Conservation (phyloP, 2,888 invertebrate species). For the Drosophila longiperda region DNA sequence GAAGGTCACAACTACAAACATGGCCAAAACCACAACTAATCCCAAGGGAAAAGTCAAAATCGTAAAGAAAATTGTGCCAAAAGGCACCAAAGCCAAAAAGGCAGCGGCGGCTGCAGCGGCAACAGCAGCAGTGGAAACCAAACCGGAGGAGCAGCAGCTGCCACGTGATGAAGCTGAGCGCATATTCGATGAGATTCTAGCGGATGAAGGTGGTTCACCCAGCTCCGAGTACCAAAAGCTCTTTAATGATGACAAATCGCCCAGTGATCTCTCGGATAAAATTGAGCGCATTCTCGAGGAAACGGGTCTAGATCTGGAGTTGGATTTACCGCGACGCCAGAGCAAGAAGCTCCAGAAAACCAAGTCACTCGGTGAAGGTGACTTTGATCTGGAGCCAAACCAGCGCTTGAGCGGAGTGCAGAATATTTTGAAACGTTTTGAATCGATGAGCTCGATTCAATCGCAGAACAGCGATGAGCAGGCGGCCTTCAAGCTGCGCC, state of each 20-base stretch:
- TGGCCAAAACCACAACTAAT: constrained; percentile 19
- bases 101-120: constrained; percentile 45
- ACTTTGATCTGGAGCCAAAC: constrained; percentile 64
- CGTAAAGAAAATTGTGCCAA: constrained; percentile 81
- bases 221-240: constrained; percentile 83
- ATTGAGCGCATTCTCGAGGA: constrained; percentile 83
- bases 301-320: constrained; percentile 80
- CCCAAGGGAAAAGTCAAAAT: constrained; percentile 81
- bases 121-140: constrained; percentile 4
- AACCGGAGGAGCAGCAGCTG: constrained; percentile 7
- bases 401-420: constrained; percentile 72
- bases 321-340: constrained; percentile 72
- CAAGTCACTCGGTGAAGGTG: constrained; percentile 81
- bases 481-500: constrained; percentile 71
- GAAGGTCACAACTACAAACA: neutral
- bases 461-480: constrained; percentile 75
- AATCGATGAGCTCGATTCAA: constrained; percentile 81
- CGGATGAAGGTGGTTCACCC: constrained; percentile 80
- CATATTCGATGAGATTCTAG: constrained; percentile 83
- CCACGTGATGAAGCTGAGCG: constrained; percentile 80
- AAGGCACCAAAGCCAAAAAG: constrained; percentile 78
- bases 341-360: constrained; percentile 77
- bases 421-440: constrained; percentile 82
- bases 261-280: constrained; percentile 84
- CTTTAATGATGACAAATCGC: constrained; percentile 84